Base-by-base conservation (phyloP, 2,888 invertebrate genomes). In the Altica lythri region DNA sequence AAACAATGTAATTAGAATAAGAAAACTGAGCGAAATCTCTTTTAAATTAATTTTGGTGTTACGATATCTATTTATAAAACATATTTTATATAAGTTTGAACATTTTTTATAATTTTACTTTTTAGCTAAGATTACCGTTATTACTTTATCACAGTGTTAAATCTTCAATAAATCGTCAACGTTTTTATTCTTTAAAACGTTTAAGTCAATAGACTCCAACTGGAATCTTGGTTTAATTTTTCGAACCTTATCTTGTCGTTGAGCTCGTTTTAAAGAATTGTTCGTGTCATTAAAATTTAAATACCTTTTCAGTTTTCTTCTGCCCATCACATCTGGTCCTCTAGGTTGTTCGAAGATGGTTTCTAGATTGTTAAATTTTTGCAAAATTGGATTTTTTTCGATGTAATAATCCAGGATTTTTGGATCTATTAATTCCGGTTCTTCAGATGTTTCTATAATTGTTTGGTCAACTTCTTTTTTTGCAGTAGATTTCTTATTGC, bases 331-430 rank as follows among this genome's bases (percentile, higher is more conserved):
- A 8, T 13, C 10, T 16, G 46, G 12, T 13, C 43, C 47, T 22
- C 27, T 30, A 9, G 55, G 51, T 14, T 13, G 18, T 32, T 55
- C 55, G 17, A 51, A 55, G 30, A 55, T 55, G 13, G 51, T 55
- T 35, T 55, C 55, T 8, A 55, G 29, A 14, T 55, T 55, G 8
- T 46, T 50, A 37, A 29, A 37, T 22, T 43, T 29, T 14, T 32
- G 25, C 9, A 37, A 12, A 9, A 35, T n/a, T n/a, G n/a, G n/a
- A n/a, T n/a, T 38, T 16, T 30, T 53, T n/a, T 46, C 42, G 5
- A 42, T 30, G 12, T 48, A 35, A 43, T 19, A 16, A 35, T 53
- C 48, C 16, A 49, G 17, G 42, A 49, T 40, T n/a, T 49, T 17
- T 4, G 19, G 14, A 42, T 32, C 14, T 17, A 22, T 40, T 8